Evolutionary conservation across 2,888 invertebrate genomes (phyloP), one percentile per base, ranked within the genome.

Genomic region (Sarcophaga subvicina): DNA sequence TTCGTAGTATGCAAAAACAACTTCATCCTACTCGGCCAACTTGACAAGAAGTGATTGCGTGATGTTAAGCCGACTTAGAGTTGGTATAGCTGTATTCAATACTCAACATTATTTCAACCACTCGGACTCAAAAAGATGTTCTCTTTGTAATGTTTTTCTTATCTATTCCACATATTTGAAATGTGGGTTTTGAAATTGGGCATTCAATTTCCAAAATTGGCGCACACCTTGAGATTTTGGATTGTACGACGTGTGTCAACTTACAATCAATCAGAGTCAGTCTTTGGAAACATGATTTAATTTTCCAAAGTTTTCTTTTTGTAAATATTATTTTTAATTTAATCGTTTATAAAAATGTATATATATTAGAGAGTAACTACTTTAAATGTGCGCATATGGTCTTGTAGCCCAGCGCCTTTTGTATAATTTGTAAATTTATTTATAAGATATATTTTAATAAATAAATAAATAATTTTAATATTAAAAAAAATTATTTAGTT

Each of bases 131-230:
- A 27, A 27, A 27, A 27, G 0, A 25, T 27, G 27, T 27, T 27
- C 27, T 27, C 27, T 4, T 27, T 47, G 49, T 49, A 25, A 64
- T 64, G 64, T 64, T 64, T 25, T 25, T 64, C 22, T 25, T 25
- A 64, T 64, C 64, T 64, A 20, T 64, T 25, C 25, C 25, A 64
- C 25, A 64, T 64, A 64, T 64, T 64, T 25, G 6, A 64, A 64
- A 64, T 64, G 64, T 20, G 27, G 3, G 22, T 22, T 22, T 22
- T 22, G 22, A 22, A 22, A 22, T 22, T 22, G 22, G 22, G 22
- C 22, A 22, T 22, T 22, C 22, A 64, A 64, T 64, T 20, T 25
- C 25, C 27, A 64, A 25, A 25, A 25, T 64, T 64, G 64, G 25
- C 3, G 25, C 4, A 64, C 64, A 27, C 27, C 27, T 27, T 27